Base-by-base conservation (phyloP, 2,888 invertebrate genomes). In the Sussaba pulchella region DNA sequence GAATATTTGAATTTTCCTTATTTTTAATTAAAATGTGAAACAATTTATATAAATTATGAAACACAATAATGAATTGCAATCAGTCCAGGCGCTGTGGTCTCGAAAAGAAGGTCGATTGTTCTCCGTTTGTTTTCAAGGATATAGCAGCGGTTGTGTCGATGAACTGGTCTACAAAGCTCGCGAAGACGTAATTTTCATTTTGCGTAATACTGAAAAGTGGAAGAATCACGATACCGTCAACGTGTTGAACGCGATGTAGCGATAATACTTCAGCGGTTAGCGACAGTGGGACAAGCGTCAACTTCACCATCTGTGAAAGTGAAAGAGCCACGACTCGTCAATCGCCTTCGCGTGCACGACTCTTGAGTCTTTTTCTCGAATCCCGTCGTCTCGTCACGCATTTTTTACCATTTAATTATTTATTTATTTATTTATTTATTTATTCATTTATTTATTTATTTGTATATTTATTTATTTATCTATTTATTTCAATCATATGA, bases 281-380 rank as follows among this genome's bases (percentile, higher is more conserved):
- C 57, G 10, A 36, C 36, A 31, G 31, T 31, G 5, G 19, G 10
- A 39, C 19, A 19, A 59, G 36, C 59, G 3, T 19, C 19, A 61
- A 21, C 61, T 47, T 64, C 63, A 19, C 50, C 72, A 73, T 78
- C 43, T 57, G 78, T 73, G 78, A 78, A 78, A 78, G 73, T 78
- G 69, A 78, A 74, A 78, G 69, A 78, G 36, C 41, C 24, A 4
- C 45, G 57, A 3, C 67, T 73, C 31, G 43, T 36, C 47, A 47
- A 69, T 41, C 41, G 24, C 12, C 17, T 24, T 26, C 63, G 39
- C 77, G 19, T 24, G 36, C 43, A 36, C 31, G n/a, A 39, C 39
- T 41, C 47, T 39, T 31, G 41, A 61, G 50, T 63, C 17, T 61
- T 12, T 63, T 52, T 26, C 45, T 43, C 43, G 52, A 50, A 17